Evolutionary conservation across 1,140 invertebrate genomes (phyloP).

Genomic region (Zaprionus taronus): DNA sequence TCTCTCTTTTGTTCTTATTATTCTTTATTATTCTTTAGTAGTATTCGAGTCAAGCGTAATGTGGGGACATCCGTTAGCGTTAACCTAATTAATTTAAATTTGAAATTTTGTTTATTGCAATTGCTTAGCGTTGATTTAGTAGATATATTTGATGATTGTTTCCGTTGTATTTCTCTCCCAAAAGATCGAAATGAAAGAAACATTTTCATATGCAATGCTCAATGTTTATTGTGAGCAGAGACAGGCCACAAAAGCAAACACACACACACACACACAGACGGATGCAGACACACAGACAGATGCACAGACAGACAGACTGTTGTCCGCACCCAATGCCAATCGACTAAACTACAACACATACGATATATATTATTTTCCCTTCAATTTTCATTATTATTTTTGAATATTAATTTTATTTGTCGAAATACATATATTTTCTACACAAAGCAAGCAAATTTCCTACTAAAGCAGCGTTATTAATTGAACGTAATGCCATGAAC

Average conservation of each 20-base stretch:
- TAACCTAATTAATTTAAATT: constrained; percentile 71
- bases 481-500: constrained; percentile 68
- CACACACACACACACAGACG: constrained; percentile 4
- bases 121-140: constrained; percentile 68
- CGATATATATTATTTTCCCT: constrained; percentile 34
- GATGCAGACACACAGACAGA: constrained; percentile 12
- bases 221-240: constrained; percentile 55
- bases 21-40: constrained; percentile 59
- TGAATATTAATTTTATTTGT: constrained; percentile 32
- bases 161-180: constrained; percentile 47
- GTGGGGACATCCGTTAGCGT: constrained; percentile 70
- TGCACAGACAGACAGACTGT: constrained; percentile 39
- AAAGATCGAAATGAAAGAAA: constrained; percentile 46
- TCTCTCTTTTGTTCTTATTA: constrained; percentile 68
- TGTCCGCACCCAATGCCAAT: constrained; percentile 69
- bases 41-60: constrained; percentile 72
- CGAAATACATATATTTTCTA: constrained; percentile 30
- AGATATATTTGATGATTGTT: constrained; percentile 57
- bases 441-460: constrained; percentile 52
- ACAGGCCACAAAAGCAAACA: constrained; percentile 37
- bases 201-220: constrained; percentile 68
- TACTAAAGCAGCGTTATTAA: constrained; percentile 64
- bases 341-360: constrained; percentile 54
- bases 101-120: constrained; percentile 78
- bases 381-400: constrained; percentile 45